Evolutionary conservation across 1,140 invertebrate genomes (phyloP), one percentile per base, ranked within the genome.

Genomic region (Drosophila littoralis): DNA sequence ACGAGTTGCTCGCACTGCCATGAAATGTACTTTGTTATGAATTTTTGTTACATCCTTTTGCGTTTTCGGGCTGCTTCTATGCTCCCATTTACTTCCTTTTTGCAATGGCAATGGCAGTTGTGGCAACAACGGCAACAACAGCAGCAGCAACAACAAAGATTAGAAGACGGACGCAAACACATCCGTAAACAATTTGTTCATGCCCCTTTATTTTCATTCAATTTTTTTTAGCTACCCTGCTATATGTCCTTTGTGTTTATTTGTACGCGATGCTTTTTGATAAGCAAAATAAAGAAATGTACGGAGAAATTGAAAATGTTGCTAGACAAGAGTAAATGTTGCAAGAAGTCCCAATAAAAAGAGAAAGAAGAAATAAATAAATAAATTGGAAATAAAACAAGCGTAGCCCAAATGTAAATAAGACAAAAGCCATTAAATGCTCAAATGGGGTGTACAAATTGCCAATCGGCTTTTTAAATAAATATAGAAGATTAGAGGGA

Each of bases 101-200:
- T 55, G 55, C 63, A 66, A 43, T 67, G 70, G 55, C 63, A 66
- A 43, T 67, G 70, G 38, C 63, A 66, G 36, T 45, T 54, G 40
- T 33, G 54, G 45, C 52, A 42, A 28, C 36, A 36, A 7, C 66
- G 51, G 42, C 52, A 66, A 32, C 48, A 60, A 17, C 17, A 17
- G 17, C 17, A 17, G 17, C 17, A 17, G 40, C 69, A 77, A 65
- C 59, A 67, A 65, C 64, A 75, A 78, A 61, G 55, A 75, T 71
- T 71, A 78, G 72, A 66, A 79, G 70, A 66, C 70, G 76, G 83
- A 89, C 84, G 60, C 83, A 89, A 88, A 83, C 79, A 88, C 83
- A 88, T 88, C 83, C 83, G 84, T 88, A 88, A 88, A 88, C 84
- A 88, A 88, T 88, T 88, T 88, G 84, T 88, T 83, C 83, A 86